Base-by-base conservation (phyloP, 1,140 invertebrate species). In the Stegodyphus mimosarum region DNA sequence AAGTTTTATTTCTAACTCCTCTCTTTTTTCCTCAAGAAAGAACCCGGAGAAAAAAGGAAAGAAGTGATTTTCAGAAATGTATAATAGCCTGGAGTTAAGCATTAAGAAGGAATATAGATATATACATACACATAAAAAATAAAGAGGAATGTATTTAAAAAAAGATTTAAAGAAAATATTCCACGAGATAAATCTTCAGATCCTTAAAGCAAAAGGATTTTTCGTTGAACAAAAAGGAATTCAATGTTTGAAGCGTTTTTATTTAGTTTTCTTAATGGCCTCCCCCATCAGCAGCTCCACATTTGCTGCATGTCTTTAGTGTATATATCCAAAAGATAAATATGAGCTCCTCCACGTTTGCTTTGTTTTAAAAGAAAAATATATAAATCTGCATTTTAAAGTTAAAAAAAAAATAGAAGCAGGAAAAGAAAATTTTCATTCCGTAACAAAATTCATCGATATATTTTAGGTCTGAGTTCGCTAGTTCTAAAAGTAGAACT, bases 121-220 rank as follows among this genome's bases (percentile, higher is more conserved):
- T 15, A 33, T 33, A 33, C 33, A 33, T 33, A 33, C 33, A 33
- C 3, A 33, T 33, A 33, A 33, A 33, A 33, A 9, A 67, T 66
- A 77, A 77, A 17, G 15, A 51, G 53, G 53, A 66, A 77, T 18
- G 49, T 51, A 77, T 77, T 77, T 70, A 77, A 67, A 77, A 33
- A 77, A 77, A 67, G 75, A 66, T 77, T 77, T 66, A 52, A 77
- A 77, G 60, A 77, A 77, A 67, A 77, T 51, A 77, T 67, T 63
- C 67, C 11, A 60, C n/a, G 75, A 52, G 75, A 77, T 77, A 77
- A 77, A 66, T 77, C 63, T 55, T 77, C 67, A 33, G 75, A 77
- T 77, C 75, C 60, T 77, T 77, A 77, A 67, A 77, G 63, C 75
- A 77, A 67, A 77, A 77, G 67, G 63, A 67, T 66, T 77, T 77